These are phyloP conservation scores for Drosophila mulleri DNA, from an alignment of 2,888 invertebrate genomes.

Conservation along the genomic window DNA sequence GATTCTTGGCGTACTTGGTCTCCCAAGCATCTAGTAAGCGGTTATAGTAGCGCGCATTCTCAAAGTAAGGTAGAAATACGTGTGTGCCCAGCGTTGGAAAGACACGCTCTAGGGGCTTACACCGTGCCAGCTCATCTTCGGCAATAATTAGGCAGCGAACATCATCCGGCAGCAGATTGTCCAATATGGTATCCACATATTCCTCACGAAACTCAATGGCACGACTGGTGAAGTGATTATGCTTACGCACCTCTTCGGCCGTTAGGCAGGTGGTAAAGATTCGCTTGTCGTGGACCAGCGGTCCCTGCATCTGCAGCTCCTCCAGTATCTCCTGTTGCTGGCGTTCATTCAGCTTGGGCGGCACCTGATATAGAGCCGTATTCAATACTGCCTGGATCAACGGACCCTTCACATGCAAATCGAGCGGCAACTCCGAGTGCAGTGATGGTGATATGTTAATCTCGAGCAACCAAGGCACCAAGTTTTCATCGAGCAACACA, in stretches of 20 bases:
- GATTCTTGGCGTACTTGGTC: conserved; percentile 88
- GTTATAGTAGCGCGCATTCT: conserved; percentile 95
- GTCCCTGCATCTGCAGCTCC: conserved; percentile 83
- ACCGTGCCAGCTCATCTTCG: conserved; percentile 93
- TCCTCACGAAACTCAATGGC: conserved; percentile 83
- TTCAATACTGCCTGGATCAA: conserved; percentile 96
- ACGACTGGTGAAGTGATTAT: conserved; percentile 83
- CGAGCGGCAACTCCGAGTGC: conserved; percentile 94
- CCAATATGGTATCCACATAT: conserved; percentile 91
- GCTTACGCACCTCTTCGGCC: conserved; percentile 88
- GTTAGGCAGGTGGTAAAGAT: conserved; percentile 89
- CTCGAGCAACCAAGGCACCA: conserved; percentile 98
- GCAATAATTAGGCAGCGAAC: conserved; percentile 93
- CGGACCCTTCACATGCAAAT: conserved; percentile 97
- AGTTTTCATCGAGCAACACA: conserved; percentile 94
- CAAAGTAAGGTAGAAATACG: conserved; percentile 92
- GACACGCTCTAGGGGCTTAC: conserved; percentile 90
- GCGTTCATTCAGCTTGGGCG: conserved; percentile 83
- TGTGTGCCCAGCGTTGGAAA: conserved; percentile 92
- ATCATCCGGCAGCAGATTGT: conserved; percentile 95
- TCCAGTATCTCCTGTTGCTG: conserved; percentile 82
- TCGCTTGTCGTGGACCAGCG: conserved; percentile 89
- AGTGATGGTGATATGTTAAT: conserved; percentile 96
- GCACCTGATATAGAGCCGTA: conserved; percentile 93
- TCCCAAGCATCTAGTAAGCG: conserved; percentile 97